Base-by-base conservation (phyloP, 2,888 invertebrate species). In the Julus scanicus region DNA sequence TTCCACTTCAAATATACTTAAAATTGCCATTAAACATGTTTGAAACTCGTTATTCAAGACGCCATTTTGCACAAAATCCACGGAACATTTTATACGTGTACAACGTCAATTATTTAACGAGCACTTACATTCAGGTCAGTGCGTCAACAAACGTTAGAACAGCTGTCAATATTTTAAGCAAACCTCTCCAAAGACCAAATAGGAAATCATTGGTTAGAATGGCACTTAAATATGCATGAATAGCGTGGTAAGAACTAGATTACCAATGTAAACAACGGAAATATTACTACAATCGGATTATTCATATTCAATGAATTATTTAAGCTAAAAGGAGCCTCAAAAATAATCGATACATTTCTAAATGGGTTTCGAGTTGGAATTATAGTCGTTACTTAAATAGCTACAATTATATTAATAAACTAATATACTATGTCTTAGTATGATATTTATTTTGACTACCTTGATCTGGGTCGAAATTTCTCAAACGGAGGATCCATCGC, bases 161-260 rank as follows among this genome's bases (percentile, higher is more conserved):
- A 71, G 71, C 71, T 71, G 71, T 71, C 71, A 71, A 71, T 71
- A 71, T 29, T 71, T 49, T 49, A 49, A 49, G 49, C 49, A 1
- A 13, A 49, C 11, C 1, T 49, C 49, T 13, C 8, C 71, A 29
- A 71, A 71, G 71, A n/a, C 29, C 29, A 29, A 29, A 8, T 13
- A 71, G 71, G 71, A 71, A 71, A 71, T 71, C 71, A 29, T 71
- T 29, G 71, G 71, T 71, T 71, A 71, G 29, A 71, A 29, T 11
- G 11, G 2, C 71, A 29, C 13, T 71, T 8, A 71, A 71, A 71
- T 71, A 71, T 71, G 71, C 71, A 71, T 71, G 71, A 71, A 71
- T 29, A 11, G 5, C 29, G 29, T n/a, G 3, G n/a, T 17, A 63
- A 63, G 20, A 6, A 6, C 29, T 11, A 29, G 29, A 11, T 29